A percentile compares a stretch with the other conserved stretches of the same genome.
phyloP scores from a whole-genome alignment of 2,113 vertebrate genomes.

The Anhinga rufa region DNA sequence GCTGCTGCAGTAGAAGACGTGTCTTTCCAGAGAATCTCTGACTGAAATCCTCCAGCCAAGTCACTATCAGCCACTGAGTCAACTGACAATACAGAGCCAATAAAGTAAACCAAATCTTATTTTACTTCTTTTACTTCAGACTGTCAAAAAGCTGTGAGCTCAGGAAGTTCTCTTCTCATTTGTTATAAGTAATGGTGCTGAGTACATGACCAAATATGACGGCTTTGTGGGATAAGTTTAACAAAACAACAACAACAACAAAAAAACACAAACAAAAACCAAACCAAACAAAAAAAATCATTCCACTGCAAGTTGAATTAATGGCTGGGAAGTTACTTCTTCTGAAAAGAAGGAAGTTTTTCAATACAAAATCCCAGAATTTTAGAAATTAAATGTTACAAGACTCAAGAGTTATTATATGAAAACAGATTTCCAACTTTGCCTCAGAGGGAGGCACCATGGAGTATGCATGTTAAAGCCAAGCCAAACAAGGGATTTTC shows the following conservation, averaged over 20 bases:
- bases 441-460: background rate
- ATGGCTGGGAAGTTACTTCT: background rate
- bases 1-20: background rate
- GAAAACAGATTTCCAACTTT: background rate
- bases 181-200: background rate
- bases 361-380: background rate
- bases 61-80: background rate
- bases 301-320: background rate
- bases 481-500: background rate
- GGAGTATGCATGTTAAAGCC: background rate
- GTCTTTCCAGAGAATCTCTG: background rate
- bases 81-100: background rate
- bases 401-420: background rate
- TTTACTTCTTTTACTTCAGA: background rate
- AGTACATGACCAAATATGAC: background rate
- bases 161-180: background rate
- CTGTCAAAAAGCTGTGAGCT: background rate
- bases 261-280: too few species aligned
- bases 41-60: background rate
- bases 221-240: background rate
- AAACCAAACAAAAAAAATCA: background rate
- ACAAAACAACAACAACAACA: background rate
- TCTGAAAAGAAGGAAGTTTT: background rate
- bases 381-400: background rate
- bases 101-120: background rate